Evolutionary conservation across 2,113 vertebrate genomes (phyloP).

Genomic region (Corythornis vintsioides): DNA sequence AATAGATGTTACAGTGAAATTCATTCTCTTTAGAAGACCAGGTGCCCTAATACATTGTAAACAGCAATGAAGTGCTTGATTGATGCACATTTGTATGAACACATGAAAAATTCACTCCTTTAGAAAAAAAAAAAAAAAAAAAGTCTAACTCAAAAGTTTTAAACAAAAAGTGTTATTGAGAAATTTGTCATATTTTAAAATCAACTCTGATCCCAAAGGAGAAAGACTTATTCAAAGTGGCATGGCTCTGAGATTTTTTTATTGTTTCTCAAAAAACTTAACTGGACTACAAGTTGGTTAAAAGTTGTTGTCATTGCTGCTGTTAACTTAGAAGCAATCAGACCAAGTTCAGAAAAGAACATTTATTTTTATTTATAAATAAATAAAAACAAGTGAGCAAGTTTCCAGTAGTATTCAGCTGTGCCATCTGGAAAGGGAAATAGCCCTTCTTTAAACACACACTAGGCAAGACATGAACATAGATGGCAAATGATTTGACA

Average conservation of each 20-base stretch:
- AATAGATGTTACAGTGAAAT: neutral
- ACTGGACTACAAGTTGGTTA: neutral
- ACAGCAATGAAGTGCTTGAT: neutral
- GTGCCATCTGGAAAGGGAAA: neutral
- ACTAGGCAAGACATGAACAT: neutral
- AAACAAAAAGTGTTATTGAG: neutral
- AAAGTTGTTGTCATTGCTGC: neutral
- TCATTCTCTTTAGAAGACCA: neutral
- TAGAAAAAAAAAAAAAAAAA: too few species aligned
- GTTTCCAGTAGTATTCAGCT: neutral
- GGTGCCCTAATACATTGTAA: neutral
- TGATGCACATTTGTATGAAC: neutral
- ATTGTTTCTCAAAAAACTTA: neutral
- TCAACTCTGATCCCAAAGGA: neutral
- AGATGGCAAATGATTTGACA: neutral
- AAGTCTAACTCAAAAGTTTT: neutral
- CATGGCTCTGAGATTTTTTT: neutral
- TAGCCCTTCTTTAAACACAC: neutral
- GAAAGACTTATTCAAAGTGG: neutral
- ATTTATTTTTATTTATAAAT: too few species aligned
- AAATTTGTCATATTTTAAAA: neutral
- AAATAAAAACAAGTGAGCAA: neutral
- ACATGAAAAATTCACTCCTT: neutral
- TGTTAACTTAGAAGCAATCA: neutral
- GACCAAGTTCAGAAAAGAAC: neutral